Base-by-base conservation (phyloP, 2,113 vertebrate species). In the Dolichallabes microphthalmus region DNA sequence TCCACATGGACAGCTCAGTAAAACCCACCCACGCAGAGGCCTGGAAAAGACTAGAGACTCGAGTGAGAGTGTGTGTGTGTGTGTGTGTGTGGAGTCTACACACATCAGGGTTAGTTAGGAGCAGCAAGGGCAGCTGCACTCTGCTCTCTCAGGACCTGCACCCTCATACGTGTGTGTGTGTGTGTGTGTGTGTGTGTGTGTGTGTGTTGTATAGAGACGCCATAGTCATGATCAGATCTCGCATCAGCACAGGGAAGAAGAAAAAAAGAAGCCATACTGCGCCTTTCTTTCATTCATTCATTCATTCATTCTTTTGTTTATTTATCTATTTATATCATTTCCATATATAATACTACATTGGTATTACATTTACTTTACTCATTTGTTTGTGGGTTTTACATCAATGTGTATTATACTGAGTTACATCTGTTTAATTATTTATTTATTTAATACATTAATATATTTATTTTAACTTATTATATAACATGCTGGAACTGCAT, bases 1-100 rank as follows among this genome's bases (percentile, higher is more conserved):
- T 53, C 52, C 83, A 85, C 79, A 78, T 87, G 89, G 87, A 86
- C 87, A 78, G 88, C 87, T 88, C 87, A 86, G 82, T 57, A 63
- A 86, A 64, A 88, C 61, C 80, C 63, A 15, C 86, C 85, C 88
- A 86, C 83, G 63, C 83, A 80, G 35, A 73, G 61, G 57, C 66
- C 75, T 53, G n/a, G 58, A 27, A 83, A 64, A 53, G 73, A 68
- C 19, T 27, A 25, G 53, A 45, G 30, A 39, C 45, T 6, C 8
- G 6, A 45, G 45, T 27, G 84, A 50, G 74, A 60, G 35, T 82
- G 20, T 5, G 86, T 61, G 85, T 53, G 35, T 60, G 77, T 82
- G 68, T 22, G 55, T 27, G 84, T 58, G 64, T 69, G 35, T 82
- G 20, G 35, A 53, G 76, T 15, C 30, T 74, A 64, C 10, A 45